Evolutionary conservation across 2,797 vertebrate genomes (phyloP).

Genomic region (Apogon hyalosoma): DNA sequence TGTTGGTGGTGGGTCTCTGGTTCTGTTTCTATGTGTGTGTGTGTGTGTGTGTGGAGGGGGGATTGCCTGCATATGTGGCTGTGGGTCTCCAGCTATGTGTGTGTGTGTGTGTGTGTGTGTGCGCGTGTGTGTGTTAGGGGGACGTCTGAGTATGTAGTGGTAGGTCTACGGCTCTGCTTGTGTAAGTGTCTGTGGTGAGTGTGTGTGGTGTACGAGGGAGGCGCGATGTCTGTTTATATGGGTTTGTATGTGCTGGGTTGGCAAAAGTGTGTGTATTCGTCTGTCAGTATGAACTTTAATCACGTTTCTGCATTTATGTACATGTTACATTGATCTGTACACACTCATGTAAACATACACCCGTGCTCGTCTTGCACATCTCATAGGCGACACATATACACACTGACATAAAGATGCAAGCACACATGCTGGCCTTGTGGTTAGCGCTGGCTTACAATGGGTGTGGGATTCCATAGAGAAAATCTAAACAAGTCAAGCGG

Average conservation of each 20-base stretch:
- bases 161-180: slow-evolving; percentile 69
- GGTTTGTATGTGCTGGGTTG: slow-evolving; percentile 60
- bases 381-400: slow-evolving; percentile 28
- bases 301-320: slow-evolving; percentile 57
- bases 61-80: slow-evolving; percentile 53
- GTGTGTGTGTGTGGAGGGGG: slow-evolving; percentile 34
- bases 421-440: slow-evolving; percentile 58
- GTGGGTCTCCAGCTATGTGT: slow-evolving; percentile 39
- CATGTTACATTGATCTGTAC: slow-evolving; percentile 25
- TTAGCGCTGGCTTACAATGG: slow-evolving; percentile 79
- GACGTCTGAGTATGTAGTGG: slow-evolving; percentile 64
- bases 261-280: slow-evolving; percentile 36
- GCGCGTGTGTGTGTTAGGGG: slow-evolving; percentile 23
- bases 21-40: slow-evolving; percentile 45
- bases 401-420: slow-evolving; percentile 20
- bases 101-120: slow-evolving; percentile 16
- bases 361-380: slow-evolving; percentile 20
- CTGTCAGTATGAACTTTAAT: slow-evolving; percentile 55
- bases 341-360: slow-evolving; percentile 9
- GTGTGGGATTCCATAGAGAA: slow-evolving; percentile 80
- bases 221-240: slow-evolving; percentile 74
- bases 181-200: slow-evolving; percentile 76
- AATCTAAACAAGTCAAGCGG: slow-evolving; percentile 78
- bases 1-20: slow-evolving; percentile 74
- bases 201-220: slow-evolving; percentile 73